Base-by-base conservation (phyloP, 2,888 invertebrate genomes). In the Orthosia cruda region DNA sequence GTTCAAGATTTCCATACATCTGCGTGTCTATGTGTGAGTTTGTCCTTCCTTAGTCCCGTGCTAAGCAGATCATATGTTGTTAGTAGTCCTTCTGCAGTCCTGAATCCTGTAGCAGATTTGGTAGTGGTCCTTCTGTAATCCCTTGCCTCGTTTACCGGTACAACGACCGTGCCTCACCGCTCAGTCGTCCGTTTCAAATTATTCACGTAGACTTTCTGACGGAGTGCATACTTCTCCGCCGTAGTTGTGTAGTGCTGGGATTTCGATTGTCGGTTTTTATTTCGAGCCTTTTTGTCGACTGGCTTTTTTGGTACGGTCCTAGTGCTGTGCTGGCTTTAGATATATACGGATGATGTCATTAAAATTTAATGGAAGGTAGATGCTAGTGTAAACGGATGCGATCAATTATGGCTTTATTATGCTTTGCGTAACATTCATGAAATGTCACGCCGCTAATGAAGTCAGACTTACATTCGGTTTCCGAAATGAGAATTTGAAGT, bases 171-270 rank as follows among this genome's bases (percentile, higher is more conserved):
- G 71, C 23, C 71, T 74, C 71, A 86, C 87, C 83, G 84, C 83
- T 84, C 83, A 80, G 81, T 76, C 81, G 84, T 81, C 88, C 86
- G 81, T 77, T 81, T 85, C 89, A 90, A 92, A 94, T 94, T 94
- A 93, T 94, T 94, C 91, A 92, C 92, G 88, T 86, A 86, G 91
- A 90, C 91, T 92, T 89, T 90, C 90, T 89, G 91, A 89, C 90
- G 83, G 88, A 90, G 89, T 90, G 92, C 91, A 91, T 88, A 87
- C 89, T 87, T 86, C 84, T 86, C 86, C 71, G 72, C 61, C 76
- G 76, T 83, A 83, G 69, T 67, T 77, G 54, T 66, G 65, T 87
- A 87, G 88, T 77, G 89, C 57, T 82, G 88, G 72, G 69, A 77
- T 82, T 68, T 81, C 74, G 84, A 82, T 76, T 71, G 67, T 73